These are phyloP conservation scores for Zenarchopterus dispar DNA, from an alignment of 2,797 vertebrate species.

Conservation along the genomic window DNA sequence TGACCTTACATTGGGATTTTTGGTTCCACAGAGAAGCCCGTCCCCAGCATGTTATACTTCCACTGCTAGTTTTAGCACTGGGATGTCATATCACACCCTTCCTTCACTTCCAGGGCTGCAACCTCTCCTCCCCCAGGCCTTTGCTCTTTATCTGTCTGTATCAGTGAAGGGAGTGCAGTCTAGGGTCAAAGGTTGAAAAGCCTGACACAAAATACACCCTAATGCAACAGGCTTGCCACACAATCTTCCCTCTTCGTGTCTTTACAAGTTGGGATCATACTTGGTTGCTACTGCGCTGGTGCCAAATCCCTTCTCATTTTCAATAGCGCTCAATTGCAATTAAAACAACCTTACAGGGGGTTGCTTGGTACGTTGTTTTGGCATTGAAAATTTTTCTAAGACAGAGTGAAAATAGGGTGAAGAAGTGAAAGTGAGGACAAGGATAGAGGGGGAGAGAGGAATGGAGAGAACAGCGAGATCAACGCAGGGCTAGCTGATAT, in stretches of 20 bases:
- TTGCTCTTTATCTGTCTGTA: constrained; percentile 6
- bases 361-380: no score
- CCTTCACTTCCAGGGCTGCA: constrained; percentile 61
- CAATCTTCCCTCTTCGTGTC: background rate
- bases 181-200: constrained; percentile 52
- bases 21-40: constrained; percentile 48
- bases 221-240: background rate
- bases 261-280: background rate
- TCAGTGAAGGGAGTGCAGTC: constrained; percentile 24
- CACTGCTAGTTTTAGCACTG: constrained; percentile 74
- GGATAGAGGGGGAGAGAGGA: constrained; percentile 23
- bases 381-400: no score
- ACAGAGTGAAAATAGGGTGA: background rate
- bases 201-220: constrained; percentile 16
- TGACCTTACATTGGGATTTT: constrained; percentile 36
- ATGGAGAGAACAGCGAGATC: constrained; percentile 29
- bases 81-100: constrained; percentile 69
- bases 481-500: constrained; percentile 58
- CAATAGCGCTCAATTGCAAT: no score
- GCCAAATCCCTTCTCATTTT: no score
- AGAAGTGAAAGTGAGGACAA: background rate
- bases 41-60: constrained; percentile 59
- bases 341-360: no score
- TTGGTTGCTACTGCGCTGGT: constrained; percentile 11
- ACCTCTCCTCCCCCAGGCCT: constrained; percentile 27